These are phyloP conservation scores for Mesembrinibis cayennensis DNA, from an alignment of 2,113 vertebrate genomes.

Conservation along the genomic window DNA sequence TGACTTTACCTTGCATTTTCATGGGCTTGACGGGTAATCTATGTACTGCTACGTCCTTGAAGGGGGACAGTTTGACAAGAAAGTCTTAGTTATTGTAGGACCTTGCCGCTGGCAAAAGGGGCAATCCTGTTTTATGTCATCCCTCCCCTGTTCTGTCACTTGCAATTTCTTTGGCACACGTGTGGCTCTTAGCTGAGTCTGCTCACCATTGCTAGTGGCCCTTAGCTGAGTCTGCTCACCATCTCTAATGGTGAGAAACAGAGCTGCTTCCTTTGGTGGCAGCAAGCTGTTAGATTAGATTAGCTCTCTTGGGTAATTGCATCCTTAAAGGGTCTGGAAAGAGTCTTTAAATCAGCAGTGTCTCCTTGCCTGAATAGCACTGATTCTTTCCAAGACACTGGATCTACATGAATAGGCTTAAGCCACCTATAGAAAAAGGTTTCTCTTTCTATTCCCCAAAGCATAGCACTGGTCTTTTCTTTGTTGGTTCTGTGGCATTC, in stretches of 20 bases:
- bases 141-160: background rate
- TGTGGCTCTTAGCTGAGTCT: background rate
- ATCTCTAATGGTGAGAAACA: background rate
- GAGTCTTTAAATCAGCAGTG: background rate
- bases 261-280: background rate
- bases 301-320: background rate
- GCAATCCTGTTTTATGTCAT: background rate
- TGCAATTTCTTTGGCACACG: background rate
- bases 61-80: background rate
- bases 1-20: background rate
- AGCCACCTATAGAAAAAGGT: conserved; percentile 4
- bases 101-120: background rate
- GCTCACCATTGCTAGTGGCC: background rate
- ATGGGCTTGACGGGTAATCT: background rate
- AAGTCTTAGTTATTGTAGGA: background rate
- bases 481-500: background rate
- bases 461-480: background rate
- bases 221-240: background rate
- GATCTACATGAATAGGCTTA: conserved; percentile 4
- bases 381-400: conserved; percentile 14
- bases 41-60: background rate
- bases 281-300: background rate
- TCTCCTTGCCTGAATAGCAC: conserved; percentile 5
- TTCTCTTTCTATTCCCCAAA: background rate
- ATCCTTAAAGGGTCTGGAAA: conserved; percentile 10